Base-by-base conservation (phyloP, 2,113 vertebrate genomes). In the Rhineura floridana region DNA sequence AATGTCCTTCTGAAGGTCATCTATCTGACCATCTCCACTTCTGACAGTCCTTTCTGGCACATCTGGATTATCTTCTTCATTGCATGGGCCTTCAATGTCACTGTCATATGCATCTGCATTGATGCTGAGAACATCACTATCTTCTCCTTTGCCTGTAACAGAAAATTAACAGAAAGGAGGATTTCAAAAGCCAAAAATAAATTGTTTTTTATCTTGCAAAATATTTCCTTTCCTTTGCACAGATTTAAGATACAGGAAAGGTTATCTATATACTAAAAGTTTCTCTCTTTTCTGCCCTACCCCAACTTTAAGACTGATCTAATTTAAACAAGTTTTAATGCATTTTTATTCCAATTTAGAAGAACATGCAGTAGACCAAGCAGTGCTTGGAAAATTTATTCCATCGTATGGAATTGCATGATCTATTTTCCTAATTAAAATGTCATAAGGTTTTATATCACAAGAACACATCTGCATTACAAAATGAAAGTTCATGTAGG, bases 71-170 rank as follows among this genome's bases (percentile, higher is more conserved):
- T 96, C 87, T 76, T 97, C 97, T 91, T 99, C 98, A 4, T 97
- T 97, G 96, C 98, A 98, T 1, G 97, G 97, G 7, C 97, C 98
- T 94, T 99, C 98, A 88, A 99, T 99, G 95, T 99, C 99, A 25
- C 99, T 99, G 87, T 99, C 98, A 48, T 98, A 98, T 1, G 98
- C 97, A 93, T 99, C 99, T 69, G 99, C 98, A 63, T 99, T 99
- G 94, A 99, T 99, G 96, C 98, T 99, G 67, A 99, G 97, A 44
- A 98, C 98, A 85, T 99, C 98, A 1, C 98, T 99, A 87, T 99
- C 99, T 95, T 99, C 99, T 85, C 98, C 98, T 55, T 96, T 98
- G 87, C 98, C 97, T 98, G 96, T 2, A 94, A 95, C 48, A 92
- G 44, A 95, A 94, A 93, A 48, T 6, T 6, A 88, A 90, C 8